Evolutionary conservation across 2,113 vertebrate genomes (phyloP), one percentile per base, ranked within the genome.

Genomic region (Prietella phreatophila): DNA sequence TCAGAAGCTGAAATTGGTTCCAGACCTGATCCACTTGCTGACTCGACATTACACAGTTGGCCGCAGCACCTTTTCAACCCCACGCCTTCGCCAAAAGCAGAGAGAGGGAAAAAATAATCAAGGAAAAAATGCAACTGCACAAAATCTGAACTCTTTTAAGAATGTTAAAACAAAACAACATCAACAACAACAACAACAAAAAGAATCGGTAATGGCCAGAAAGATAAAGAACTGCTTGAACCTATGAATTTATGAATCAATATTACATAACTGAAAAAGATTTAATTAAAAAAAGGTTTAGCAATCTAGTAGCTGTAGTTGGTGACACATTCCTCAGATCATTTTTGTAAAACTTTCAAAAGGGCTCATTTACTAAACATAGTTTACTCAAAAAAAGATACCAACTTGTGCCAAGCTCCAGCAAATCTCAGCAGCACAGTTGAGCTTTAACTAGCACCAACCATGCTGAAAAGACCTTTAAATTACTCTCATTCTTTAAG

Each of bases 31-130:
- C 92, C 94, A 93, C 93, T 94, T 93, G 92, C 94, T 91, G 93
- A 95, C 93, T 95, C 93, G 91, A 94, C 95, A 96, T 95, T 95
- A 93, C 94, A 93, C 93, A 94, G 92, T 93, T 94, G 93, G 93
- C 94, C 92, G 93, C 92, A 84, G 83, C 71, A 81, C 69, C 36
- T 87, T 69, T 82, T 88, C 86, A 91, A 76, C 61, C 84, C 83
- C 8, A 84, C 75, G 58, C 61, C 50, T 78, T 85, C 8, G 56
- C 87, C 85, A 85, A 86, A 73, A 83, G 60, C 30, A 58, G 55
- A 71, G 73, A 80, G 30, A 47, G 76, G 53, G 15, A 67, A 60
- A 55, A 85, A 5, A 75, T 8, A 86, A 83, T 19, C 30, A 8
- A 80, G 19, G 11, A 22, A 47, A 76, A 61, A 61, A 19, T 22